phyloP scores from a whole-genome alignment of 1,140 invertebrate species.

The Brachystomella parvula region DNA sequence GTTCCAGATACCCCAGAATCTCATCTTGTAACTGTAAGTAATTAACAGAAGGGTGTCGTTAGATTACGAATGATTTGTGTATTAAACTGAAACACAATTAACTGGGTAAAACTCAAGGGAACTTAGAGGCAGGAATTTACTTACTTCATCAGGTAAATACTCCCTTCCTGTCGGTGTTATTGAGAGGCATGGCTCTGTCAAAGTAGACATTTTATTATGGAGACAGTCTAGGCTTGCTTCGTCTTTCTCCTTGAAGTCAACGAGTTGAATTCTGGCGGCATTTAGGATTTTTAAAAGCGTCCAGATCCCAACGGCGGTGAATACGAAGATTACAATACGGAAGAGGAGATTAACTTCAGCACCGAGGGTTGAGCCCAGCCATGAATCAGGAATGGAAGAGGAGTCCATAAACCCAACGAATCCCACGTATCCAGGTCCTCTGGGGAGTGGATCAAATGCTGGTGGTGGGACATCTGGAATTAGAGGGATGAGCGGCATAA shows the following conservation, averaged over 20 bases:
- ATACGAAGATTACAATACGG: slow-evolving; percentile 35
- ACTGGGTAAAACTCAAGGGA: no score
- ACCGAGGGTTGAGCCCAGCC: slow-evolving; percentile 29
- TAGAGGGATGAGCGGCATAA: neutral
- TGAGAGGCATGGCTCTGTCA: no score
- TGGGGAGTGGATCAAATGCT: neutral
- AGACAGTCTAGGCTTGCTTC: neutral
- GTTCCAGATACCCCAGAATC: no score
- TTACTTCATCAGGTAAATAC: no score
- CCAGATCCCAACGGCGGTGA: slow-evolving; percentile 35
- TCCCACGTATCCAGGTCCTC: slow-evolving; percentile 14
- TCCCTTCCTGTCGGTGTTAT: no score
- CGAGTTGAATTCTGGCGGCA: slow-evolving; percentile 25
- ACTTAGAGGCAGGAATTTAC: no score
- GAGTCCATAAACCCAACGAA: slow-evolving; percentile 27
- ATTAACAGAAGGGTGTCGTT: no score
- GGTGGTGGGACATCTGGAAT: neutral
- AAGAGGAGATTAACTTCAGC: slow-evolving; percentile 31
- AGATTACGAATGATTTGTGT: no score
- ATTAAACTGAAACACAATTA: no score
- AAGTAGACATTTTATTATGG: no score
- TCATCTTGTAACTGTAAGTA: no score
- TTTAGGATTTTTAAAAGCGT: slow-evolving; percentile 31
- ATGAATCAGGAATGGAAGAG: slow-evolving; percentile 28
- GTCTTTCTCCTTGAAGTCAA: slow-evolving; percentile 19